Evolutionary conservation across 2,113 vertebrate genomes (phyloP), one percentile per base, ranked within the genome.

Genomic region (Prunella fulvescens): DNA sequence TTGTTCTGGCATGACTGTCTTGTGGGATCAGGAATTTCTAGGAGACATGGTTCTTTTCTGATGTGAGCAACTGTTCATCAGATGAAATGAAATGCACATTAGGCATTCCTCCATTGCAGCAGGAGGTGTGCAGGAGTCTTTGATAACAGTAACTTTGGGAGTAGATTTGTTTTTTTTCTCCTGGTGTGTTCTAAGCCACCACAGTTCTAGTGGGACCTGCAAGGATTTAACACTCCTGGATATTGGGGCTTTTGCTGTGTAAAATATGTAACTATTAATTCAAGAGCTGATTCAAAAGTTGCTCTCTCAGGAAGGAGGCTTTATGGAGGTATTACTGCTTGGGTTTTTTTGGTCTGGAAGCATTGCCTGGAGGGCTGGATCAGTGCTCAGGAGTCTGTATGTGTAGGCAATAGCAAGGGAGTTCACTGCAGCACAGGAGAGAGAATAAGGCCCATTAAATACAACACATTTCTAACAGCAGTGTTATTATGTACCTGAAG

Each of bases 121-220:
- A 45, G 24, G 16, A 66, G 60, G 16, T 31, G 6, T 78, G 54
- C 57, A 53, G 35, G 19, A 47, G 16, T 12, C 39, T 91, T 51
- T 71, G 29, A 33, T 51, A 62, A 42, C 42, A 62, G n/a, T 3
- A 74, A 14, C 26, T 84, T 62, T 51, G 33, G 66, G 57, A 74
- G 23, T 24, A 33, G 5, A 16, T 3, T 47, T 73, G 71, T 73
- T 37, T 72, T 64, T 39, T 57, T 61, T 25, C 18, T 50, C 26
- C 33, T 16, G 1, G 0, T 1, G 0, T 47, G 25, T 60, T 51
- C 37, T 85, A 35, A 67, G 31, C 25, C 6, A 5, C 33, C 22
- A 12, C 9, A 13, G 45, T 64, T 76, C 37, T 25, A 24, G 48
- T 16, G 64, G 19, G 48, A 70, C 48, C 47, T 64, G 13, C 48